Conservation (phyloP, 2,888 invertebrate genomes). For the Eilema griseolum region DNA sequence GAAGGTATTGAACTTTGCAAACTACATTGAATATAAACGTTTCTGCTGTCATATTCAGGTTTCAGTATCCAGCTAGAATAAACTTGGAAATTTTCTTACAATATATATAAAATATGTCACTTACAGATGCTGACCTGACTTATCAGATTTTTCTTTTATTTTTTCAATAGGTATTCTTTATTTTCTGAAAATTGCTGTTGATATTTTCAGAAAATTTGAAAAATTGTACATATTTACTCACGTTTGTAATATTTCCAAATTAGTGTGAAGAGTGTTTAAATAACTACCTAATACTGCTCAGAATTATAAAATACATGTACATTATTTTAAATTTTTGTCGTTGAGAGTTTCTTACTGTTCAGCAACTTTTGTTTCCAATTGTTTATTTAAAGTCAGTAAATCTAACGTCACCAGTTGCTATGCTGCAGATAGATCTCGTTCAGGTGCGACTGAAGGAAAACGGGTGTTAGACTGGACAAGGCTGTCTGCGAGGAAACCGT, state of each 20-base stretch:
- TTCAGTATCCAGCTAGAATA: not conserved
- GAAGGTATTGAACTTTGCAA: no score
- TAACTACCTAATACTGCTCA: no score
- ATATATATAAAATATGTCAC: not conserved
- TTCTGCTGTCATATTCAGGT: not conserved
- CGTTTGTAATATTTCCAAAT: no score
- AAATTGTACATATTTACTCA: no score
- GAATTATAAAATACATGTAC: no score
- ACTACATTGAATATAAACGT: not conserved
- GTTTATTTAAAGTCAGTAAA: not conserved
- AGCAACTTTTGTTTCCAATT: not conserved
- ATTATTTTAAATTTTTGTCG: no score
- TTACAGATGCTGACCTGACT: not conserved
- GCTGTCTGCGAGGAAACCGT: conserved; percentile 14
- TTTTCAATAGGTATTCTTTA: not conserved
- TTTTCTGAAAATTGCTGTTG: no score
- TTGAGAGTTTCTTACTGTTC: no score
- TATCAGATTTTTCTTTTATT: not conserved
- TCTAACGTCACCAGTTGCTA: conserved; percentile 11
- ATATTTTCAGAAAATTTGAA: no score
- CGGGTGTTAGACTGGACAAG: conserved; percentile 12
- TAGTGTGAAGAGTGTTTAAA: no score
- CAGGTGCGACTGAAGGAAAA: conserved; percentile 16
- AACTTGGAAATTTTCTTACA: not conserved
- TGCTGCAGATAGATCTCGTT: not conserved